A percentile compares a stretch with the other conserved stretches of the same genome.
phyloP scores from a whole-genome alignment of 2,888 invertebrate genomes.

The Napeogenes sylphis region DNA sequence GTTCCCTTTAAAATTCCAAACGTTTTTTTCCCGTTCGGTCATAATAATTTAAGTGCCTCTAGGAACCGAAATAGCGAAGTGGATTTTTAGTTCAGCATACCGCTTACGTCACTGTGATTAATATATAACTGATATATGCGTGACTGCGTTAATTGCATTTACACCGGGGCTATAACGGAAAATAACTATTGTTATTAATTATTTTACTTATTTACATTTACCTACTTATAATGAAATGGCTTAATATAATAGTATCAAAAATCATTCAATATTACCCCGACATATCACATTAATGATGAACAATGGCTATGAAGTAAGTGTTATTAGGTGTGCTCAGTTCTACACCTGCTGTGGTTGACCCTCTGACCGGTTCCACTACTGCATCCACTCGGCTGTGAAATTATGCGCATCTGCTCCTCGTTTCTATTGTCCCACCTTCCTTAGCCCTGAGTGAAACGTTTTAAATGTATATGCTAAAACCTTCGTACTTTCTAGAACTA shows the following conservation, averaged over 20 bases:
- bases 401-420: slow-evolving; percentile 60
- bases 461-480: slow-evolving; percentile 1
- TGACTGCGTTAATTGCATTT: neutral
- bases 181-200: neutral
- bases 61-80: slow-evolving; percentile 56
- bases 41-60: slow-evolving; percentile 51
- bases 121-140: slow-evolving; percentile 1
- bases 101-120: slow-evolving; percentile 55
- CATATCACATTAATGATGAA: neutral
- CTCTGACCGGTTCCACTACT: slow-evolving; percentile 58
- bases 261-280: too few species aligned
- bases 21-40: slow-evolving; percentile 59
- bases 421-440: slow-evolving; percentile 22
- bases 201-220: slow-evolving; percentile 12
- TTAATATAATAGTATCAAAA: too few species aligned
- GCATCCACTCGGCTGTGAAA: slow-evolving; percentile 63
- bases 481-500: too few species aligned
- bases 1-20: slow-evolving; percentile 51
- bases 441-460: slow-evolving; percentile 6
- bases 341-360: slow-evolving; percentile 67
- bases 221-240: too few species aligned
- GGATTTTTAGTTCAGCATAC: slow-evolving; percentile 53
- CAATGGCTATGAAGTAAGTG: neutral
- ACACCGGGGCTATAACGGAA: neutral
- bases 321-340: slow-evolving; percentile 22